Percentiles rank a stretch among this genome's conserved stretches.
These are phyloP conservation scores for Trididemnum clinides DNA, from an alignment of 23 tunicate genomes.

Conservation along the genomic window DNA sequence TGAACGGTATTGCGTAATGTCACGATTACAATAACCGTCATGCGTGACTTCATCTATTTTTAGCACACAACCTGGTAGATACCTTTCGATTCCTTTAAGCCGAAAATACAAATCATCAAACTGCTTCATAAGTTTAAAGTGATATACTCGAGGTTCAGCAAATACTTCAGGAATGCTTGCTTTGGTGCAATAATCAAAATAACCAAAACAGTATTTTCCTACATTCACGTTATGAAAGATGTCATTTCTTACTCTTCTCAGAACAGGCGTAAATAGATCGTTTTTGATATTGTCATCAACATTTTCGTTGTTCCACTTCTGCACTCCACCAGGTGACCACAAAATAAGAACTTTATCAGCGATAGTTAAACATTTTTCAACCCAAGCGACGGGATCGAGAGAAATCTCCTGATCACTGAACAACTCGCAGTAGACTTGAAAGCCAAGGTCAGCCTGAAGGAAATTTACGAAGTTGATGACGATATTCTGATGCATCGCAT, in stretches of 20 bases:
- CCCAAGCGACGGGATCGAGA: conserved; percentile 36
- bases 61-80: conserved; percentile 12
- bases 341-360: conserved; percentile 58
- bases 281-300: too few species aligned
- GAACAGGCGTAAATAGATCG: conserved; percentile 57
- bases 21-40: conserved; percentile 32
- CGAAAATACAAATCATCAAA: conserved; percentile 62
- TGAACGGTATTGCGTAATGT: conserved; percentile 35
- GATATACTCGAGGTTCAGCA: background rate
- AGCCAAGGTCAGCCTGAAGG: conserved; percentile 69
- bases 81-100: conserved; percentile 38
- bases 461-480: conserved; percentile 53
- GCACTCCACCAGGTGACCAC: conserved; percentile 45
- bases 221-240: conserved; percentile 29
- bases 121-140: conserved; percentile 51
- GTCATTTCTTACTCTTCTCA: conserved; percentile 35
- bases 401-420: background rate
- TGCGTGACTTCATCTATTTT: background rate
- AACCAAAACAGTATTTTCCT: conserved; percentile 50
- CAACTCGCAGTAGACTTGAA: conserved; percentile 47
- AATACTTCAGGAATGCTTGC: conserved; percentile 35
- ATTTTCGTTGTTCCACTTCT: background rate
- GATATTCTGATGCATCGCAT: conserved; percentile 41
- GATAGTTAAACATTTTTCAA: conserved; percentile 23
- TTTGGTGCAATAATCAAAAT: conserved; percentile 51